Evolutionary conservation across 2,797 vertebrate genomes (phyloP).

Genomic region (Parauchenoglanis punctatus): DNA sequence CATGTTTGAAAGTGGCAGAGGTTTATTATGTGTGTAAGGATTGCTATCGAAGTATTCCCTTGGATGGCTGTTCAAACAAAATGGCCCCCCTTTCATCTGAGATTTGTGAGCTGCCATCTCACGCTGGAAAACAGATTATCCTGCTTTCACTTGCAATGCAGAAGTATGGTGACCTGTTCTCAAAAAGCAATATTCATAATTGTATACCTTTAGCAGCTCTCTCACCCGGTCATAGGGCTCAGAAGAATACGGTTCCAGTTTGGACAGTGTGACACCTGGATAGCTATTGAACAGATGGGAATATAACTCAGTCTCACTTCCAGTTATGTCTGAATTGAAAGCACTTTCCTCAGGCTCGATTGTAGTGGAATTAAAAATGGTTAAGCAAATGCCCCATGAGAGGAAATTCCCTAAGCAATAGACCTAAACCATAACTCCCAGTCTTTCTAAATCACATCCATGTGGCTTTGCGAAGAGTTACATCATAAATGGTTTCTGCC

Average conservation of each 20-base stretch:
- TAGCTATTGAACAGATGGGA: slow-evolving; percentile 70
- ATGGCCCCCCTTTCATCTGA: slow-evolving; percentile 80
- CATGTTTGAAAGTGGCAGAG: slow-evolving; percentile 72
- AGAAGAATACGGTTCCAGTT: slow-evolving; percentile 71
- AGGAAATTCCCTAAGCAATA: slow-evolving; percentile 24
- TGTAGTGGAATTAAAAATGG: slow-evolving; percentile 2
- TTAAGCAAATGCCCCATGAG: neutral
- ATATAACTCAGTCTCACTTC: slow-evolving; percentile 23
- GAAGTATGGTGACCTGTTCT: slow-evolving; percentile 27
- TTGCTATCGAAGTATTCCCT: slow-evolving; percentile 84
- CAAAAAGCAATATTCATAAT: slow-evolving; percentile 13
- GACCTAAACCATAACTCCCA: neutral
- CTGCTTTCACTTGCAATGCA: slow-evolving; percentile 47
- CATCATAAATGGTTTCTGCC: slow-evolving; percentile 5
- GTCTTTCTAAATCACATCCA: slow-evolving; percentile 5
- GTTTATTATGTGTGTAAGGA: slow-evolving; percentile 76
- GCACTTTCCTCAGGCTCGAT: neutral
- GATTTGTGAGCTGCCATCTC: slow-evolving; percentile 70
- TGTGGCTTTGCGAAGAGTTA: neutral
- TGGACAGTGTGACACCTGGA: slow-evolving; percentile 82
- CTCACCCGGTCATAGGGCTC: slow-evolving; percentile 77
- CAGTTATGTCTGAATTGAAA: neutral
- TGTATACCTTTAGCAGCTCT: slow-evolving; percentile 68
- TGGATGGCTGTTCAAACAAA: slow-evolving; percentile 82
- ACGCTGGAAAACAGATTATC: slow-evolving; percentile 73